These are phyloP conservation scores for Luscinia luscinia DNA, from an alignment of 2,797 vertebrate species.

Conservation along the genomic window DNA sequence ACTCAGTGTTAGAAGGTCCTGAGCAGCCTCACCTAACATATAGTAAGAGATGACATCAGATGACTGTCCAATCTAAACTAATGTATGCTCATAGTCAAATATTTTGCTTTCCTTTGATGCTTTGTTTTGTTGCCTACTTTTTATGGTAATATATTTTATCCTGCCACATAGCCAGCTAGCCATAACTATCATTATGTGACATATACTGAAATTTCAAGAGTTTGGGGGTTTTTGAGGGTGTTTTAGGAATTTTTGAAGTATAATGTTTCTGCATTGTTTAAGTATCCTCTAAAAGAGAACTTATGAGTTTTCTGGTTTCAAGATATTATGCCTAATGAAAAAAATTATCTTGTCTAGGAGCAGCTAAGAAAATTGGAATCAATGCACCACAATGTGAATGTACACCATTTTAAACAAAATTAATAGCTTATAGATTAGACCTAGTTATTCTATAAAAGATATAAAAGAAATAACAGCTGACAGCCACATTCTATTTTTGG, in stretches of 20 bases:
- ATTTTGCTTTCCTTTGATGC: background rate
- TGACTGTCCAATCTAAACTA: background rate
- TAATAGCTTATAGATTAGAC: background rate
- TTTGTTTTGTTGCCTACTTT: background rate
- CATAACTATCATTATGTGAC: fast-evolving
- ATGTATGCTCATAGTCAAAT: background rate
- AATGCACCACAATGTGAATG: background rate
- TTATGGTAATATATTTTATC: background rate
- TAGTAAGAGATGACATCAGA: background rate
- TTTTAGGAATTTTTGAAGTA: background rate
- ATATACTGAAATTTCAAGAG: background rate
- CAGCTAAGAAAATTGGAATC: background rate
- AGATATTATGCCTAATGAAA: background rate
- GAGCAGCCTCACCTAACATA: background rate
- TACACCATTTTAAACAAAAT: background rate
- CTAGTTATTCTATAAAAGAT: background rate
- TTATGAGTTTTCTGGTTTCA: background rate
- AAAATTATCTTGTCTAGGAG: background rate
- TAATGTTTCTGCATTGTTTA: background rate
- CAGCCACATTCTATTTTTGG: background rate
- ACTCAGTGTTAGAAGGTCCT: background rate
- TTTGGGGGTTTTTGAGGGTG: fast-evolving
- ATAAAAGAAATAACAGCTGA: background rate
- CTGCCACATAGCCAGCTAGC: background rate
- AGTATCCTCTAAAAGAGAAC: background rate